Base-by-base conservation (phyloP, 1,140 invertebrate species). In the Drosophila ficusphila region DNA sequence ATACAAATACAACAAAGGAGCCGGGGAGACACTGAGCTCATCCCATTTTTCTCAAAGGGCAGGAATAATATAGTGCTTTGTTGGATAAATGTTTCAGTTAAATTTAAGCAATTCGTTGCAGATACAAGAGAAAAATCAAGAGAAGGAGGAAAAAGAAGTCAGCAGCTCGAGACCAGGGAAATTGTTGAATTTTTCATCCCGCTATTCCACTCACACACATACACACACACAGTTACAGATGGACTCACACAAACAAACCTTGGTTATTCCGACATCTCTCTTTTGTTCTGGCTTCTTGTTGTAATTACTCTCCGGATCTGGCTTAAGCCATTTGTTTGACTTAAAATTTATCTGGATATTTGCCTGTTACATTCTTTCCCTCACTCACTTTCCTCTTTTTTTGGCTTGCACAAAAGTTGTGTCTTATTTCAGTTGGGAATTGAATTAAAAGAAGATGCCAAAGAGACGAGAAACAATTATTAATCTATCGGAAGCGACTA, bases 151-250 rank as follows among this genome's bases (percentile, higher is more conserved):
- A 47, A 21, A 19, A 39, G 18, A 41, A 18, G 39, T 16, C 62
- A 76, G 33, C 56, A 79, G 71, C 62, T 51, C 23, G 57, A 56
- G 53, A 58, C 33, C 58, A 52, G 69, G 58, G 29, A 88, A 88
- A 88, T 88, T 88, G 82, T 88, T 88, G 86, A 88, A 88, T 88
- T 88, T 88, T 88, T 88, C 83, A 88, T 88, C 75, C 76, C 57
- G 60, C 41, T 73, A 29, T 58, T 53, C 34, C 62, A 69, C 42
- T 21, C 19, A 31, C 19, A 34, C n/a, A n/a, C n/a, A n/a, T n/a
- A n/a, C n/a, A n/a, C n/a, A 33, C 25, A 69, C 21, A 74, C 23
- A 74, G 14, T 39, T 9, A 46, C 12, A 42, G 25, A 54, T n/a
- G 51, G 19, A 52, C 21, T 42, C 44, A 57, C 36, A 67, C 33